A percentile compares a stretch with the other conserved stretches of the same genome.
Evolutionary conservation across 2,113 vertebrate species (phyloP).

Genomic region (Manacus vitellinus): DNA sequence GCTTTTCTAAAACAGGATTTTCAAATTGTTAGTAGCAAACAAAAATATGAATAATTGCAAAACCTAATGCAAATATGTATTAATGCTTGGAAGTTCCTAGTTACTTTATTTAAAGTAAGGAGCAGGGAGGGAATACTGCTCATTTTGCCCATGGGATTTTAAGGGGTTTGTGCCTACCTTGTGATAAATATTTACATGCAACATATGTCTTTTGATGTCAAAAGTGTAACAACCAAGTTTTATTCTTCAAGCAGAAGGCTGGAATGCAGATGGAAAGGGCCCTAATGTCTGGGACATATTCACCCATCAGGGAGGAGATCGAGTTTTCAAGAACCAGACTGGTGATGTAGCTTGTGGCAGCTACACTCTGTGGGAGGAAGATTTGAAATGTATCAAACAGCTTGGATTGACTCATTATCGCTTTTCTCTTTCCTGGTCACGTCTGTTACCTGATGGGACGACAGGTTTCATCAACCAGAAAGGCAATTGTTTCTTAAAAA

Average conservation of each 20-base stretch:
- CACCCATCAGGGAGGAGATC: slow-evolving; percentile 86
- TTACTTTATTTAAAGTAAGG: neutral
- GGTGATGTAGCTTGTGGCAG: slow-evolving; percentile 92
- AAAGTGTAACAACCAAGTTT: slow-evolving; percentile 67
- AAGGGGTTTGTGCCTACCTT: slow-evolving; percentile 9
- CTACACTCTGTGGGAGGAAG: slow-evolving; percentile 92
- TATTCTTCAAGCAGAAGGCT: slow-evolving; percentile 83
- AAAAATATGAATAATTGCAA: slow-evolving; percentile 43
- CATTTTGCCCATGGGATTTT: neutral
- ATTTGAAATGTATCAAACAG: slow-evolving; percentile 92
- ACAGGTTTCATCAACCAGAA: slow-evolving; percentile 88
- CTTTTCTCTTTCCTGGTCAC: slow-evolving; percentile 94
- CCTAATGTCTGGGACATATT: slow-evolving; percentile 92
- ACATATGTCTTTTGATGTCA: slow-evolving; percentile 68
- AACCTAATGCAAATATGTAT: neutral
- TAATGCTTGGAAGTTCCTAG: neutral
- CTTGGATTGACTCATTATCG: slow-evolving; percentile 95
- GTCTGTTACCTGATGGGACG: slow-evolving; percentile 93
- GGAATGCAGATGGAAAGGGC: slow-evolving; percentile 87
- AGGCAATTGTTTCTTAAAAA: slow-evolving; percentile 89
- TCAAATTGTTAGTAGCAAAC: slow-evolving; percentile 4
- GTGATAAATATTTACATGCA: slow-evolving; percentile 71
- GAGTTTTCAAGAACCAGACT: slow-evolving; percentile 88
- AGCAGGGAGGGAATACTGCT: neutral
- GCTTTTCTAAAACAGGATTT: neutral